phyloP scores from a whole-genome alignment of 2,113 vertebrate genomes.

The Pantherophis guttatus region DNA sequence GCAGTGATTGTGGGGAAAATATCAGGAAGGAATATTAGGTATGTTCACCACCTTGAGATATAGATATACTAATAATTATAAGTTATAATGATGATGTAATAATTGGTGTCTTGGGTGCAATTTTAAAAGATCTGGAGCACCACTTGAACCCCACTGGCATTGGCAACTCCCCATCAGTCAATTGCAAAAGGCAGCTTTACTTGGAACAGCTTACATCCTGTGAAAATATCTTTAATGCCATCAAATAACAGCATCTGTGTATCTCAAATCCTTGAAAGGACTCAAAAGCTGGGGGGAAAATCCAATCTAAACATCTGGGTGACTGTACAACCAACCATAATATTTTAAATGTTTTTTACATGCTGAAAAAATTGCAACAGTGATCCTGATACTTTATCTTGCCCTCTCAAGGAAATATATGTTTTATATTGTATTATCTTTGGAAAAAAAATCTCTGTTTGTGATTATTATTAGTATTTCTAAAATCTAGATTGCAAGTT shows the following conservation, averaged over 20 bases:
- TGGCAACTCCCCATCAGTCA: neutral
- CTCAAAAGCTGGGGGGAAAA: neutral
- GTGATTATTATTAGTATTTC: constrained; percentile 34
- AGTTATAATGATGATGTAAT: neutral
- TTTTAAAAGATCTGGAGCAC: neutral
- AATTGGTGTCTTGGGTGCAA: neutral
- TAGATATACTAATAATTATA: neutral
- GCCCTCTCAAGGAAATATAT: constrained; percentile 5
- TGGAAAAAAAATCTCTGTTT: neutral
- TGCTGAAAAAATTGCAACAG: neutral
- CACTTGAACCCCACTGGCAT: neutral
- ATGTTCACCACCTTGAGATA: neutral
- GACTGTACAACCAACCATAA: neutral
- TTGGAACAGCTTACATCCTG: too few relatives aligned
- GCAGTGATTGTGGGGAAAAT: neutral
- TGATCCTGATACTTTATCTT: constrained; percentile 7
- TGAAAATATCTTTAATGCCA: neutral
- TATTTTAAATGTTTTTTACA: neutral
- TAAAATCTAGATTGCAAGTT: constrained; percentile 34
- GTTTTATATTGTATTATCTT: constrained; percentile 29
- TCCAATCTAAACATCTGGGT: neutral
- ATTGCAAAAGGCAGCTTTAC: neutral
- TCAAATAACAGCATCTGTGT: neutral
- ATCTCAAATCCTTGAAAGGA: neutral
- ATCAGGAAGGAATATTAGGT: neutral